These are phyloP conservation scores for Microplitis mediator DNA, from an alignment of 1,140 invertebrate genomes.

Conservation along the genomic window DNA sequence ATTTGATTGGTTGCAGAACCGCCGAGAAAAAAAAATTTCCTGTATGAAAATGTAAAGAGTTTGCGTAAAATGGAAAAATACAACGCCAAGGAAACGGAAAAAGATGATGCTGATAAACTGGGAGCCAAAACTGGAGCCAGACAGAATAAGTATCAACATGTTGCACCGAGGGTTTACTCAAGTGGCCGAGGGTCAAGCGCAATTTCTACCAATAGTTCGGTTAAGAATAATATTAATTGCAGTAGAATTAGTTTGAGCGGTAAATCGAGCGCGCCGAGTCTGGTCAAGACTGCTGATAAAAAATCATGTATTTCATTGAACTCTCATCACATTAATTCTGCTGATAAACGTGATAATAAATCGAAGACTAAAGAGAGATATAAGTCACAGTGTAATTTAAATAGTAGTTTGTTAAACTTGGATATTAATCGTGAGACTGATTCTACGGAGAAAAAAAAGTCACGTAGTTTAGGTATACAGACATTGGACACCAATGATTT, in stretches of 20 bases:
- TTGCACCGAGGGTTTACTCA: slow-evolving; percentile 33
- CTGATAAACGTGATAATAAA: slow-evolving; percentile 21
- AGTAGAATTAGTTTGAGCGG: background rate
- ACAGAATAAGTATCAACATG: slow-evolving; percentile 40
- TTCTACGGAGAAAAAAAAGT: slow-evolving; percentile 33
- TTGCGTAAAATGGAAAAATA: slow-evolving; percentile 51
- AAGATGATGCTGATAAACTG: slow-evolving; percentile 39
- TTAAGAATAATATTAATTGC: slow-evolving; percentile 5
- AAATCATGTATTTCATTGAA: slow-evolving; percentile 26
- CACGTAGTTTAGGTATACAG: slow-evolving; percentile 49
- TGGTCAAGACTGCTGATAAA: background rate
- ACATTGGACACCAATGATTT: slow-evolving; percentile 48
- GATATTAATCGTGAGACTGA: slow-evolving; percentile 13
- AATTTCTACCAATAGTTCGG: slow-evolving; percentile 4
- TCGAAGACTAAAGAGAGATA: slow-evolving; percentile 18
- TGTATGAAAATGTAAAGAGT: slow-evolving; percentile 58
- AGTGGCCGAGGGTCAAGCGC: slow-evolving; percentile 14
- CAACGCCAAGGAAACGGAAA: slow-evolving; percentile 42
- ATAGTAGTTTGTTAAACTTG: background rate
- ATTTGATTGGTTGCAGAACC: slow-evolving; percentile 43
- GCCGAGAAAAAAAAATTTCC: slow-evolving; percentile 53
- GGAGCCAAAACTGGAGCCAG: slow-evolving; percentile 17
- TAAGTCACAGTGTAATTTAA: too few relatives aligned
- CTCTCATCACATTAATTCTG: slow-evolving; percentile 35
- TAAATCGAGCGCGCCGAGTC: slow-evolving; percentile 32